phyloP scores from a whole-genome alignment of 2,113 vertebrate species.

The Rhinichthys klamathensis region DNA sequence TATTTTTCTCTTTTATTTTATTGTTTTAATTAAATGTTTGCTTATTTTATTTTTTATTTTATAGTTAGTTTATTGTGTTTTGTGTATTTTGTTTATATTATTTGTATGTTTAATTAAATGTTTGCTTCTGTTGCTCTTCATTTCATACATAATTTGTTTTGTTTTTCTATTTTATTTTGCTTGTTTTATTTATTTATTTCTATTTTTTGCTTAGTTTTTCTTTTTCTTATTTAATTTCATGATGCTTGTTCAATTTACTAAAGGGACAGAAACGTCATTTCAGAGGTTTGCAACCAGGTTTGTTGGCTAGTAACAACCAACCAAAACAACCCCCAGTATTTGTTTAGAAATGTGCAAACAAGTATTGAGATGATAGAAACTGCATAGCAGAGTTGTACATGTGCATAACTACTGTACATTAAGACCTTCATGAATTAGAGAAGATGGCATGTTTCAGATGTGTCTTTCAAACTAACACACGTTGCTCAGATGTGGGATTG shows the following conservation, averaged over 20 bases:
- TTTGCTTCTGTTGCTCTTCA: not conserved
- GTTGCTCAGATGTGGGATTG: not conserved
- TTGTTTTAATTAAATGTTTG: too few relatives aligned
- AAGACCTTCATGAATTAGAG: not conserved
- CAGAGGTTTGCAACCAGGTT: not conserved
- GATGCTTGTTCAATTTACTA: not conserved
- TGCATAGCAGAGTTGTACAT: not conserved
- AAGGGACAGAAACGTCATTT: not conserved
- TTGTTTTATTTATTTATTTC: not conserved
- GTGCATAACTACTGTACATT: not conserved
- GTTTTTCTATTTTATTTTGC: too few relatives aligned
- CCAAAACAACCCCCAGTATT: not conserved
- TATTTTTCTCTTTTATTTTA: not conserved
- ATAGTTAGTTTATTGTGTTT: not conserved
- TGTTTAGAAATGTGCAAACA: not conserved
- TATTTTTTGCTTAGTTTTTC: not conserved
- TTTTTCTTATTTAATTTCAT: not conserved
- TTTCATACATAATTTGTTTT: not conserved
- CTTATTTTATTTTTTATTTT: too few relatives aligned
- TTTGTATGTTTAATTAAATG: too few relatives aligned
- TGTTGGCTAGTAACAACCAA: not conserved
- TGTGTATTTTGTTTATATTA: too few relatives aligned
- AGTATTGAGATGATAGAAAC: not conserved
- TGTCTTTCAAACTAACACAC: conserved; percentile 1
- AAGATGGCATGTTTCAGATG: not conserved